A percentile compares a stretch with the other conserved stretches of the same genome.
These are phyloP conservation scores for Melanotaenia pygmaea DNA, from an alignment of 2,797 vertebrate genomes.

Conservation along the genomic window DNA sequence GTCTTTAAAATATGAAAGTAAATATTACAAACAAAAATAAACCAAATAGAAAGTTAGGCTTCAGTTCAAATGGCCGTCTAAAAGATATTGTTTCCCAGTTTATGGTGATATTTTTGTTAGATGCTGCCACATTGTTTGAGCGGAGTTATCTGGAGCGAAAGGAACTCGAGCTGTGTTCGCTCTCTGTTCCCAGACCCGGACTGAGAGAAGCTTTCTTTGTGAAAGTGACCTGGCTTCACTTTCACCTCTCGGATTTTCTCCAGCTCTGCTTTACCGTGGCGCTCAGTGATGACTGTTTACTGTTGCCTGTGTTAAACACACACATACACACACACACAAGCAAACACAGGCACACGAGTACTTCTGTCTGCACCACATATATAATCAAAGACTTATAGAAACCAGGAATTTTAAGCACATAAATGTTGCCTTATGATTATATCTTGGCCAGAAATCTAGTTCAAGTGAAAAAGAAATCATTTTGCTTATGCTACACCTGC, in stretches of 20 bases:
- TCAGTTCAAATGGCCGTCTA: neutral
- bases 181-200: neutral
- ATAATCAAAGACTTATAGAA: slow-evolving; percentile 33
- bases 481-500: slow-evolving; percentile 21
- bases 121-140: slow-evolving; percentile 6
- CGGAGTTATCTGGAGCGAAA: neutral
- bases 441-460: slow-evolving; percentile 3
- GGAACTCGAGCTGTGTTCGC: slow-evolving; percentile 9
- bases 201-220: slow-evolving; percentile 16
- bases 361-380: slow-evolving; percentile 11
- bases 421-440: neutral
- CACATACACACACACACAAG: neutral
- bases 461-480: slow-evolving; percentile 1
- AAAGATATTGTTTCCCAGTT: slow-evolving; percentile 2
- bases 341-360: neutral
- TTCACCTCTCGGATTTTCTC: slow-evolving; percentile 21
- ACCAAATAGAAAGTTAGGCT: neutral
- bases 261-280: slow-evolving; percentile 17
- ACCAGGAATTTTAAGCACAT: neutral
- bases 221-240: slow-evolving; percentile 28
- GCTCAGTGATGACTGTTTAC: slow-evolving; percentile 35
- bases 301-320: slow-evolving; percentile 7
- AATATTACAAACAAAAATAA: neutral
- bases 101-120: slow-evolving; percentile 3
- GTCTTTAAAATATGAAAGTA: neutral